phyloP scores from a whole-genome alignment of 2,113 vertebrate species.

The Cricetomys ansorgei region DNA sequence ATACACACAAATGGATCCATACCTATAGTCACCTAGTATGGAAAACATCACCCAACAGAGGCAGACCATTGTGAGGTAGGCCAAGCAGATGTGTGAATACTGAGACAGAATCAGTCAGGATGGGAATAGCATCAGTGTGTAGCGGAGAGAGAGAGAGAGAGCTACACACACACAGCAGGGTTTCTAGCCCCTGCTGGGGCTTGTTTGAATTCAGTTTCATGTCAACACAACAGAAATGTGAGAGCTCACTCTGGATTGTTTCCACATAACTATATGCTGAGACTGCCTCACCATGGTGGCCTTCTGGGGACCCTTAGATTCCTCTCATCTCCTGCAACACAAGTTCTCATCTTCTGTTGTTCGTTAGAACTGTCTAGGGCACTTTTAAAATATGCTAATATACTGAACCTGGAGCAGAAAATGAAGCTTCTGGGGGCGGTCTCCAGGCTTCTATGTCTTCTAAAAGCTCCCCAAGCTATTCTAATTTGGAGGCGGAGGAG shows the following conservation, averaged over 20 bases:
- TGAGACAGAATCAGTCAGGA: neutral
- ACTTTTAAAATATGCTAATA: neutral
- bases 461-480: neutral
- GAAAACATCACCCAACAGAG: neutral
- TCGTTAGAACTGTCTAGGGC: neutral
- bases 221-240: neutral
- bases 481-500: neutral
- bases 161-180: neutral
- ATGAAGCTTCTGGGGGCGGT: neutral
- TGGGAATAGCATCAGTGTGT: neutral
- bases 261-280: neutral
- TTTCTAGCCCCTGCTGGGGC: neutral
- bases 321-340: neutral
- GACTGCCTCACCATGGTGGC: neutral
- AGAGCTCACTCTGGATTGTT: neutral
- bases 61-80: neutral
- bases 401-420: neutral
- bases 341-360: neutral
- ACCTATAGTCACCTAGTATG: neutral
- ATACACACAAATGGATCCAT: neutral
- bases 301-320: neutral
- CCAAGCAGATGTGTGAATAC: neutral
- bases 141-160: neutral
- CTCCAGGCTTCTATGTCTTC: neutral
- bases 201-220: neutral